Conservation (phyloP, 2,113 vertebrate genomes). For the Callocephalon fimbriatum region DNA sequence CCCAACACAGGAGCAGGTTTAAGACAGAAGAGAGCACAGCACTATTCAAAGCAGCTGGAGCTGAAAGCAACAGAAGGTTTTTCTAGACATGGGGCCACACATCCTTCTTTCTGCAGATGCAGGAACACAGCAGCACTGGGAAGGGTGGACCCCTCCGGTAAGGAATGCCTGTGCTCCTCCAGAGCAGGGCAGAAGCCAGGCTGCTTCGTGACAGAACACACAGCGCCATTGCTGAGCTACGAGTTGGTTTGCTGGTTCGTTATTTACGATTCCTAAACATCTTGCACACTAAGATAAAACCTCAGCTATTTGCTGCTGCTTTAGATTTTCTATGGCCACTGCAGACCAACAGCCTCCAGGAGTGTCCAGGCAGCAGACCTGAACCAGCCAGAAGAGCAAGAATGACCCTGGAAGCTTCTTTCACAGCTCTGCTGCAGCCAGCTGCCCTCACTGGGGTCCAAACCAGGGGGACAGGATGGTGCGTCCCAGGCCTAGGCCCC, state of each 20-base stretch:
- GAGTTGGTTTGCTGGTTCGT: not conserved
- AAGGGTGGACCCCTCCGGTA: not conserved
- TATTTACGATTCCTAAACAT: not conserved
- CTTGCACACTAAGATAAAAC: not conserved
- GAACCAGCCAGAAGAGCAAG: not conserved
- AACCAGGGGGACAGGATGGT: not conserved
- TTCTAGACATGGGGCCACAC: not conserved
- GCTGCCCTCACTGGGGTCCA: accelerated
- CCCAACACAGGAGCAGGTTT: accelerated
- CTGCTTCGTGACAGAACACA: not conserved
- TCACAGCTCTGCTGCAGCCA: not conserved
- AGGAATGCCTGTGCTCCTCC: not conserved
- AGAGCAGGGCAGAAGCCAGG: not conserved
- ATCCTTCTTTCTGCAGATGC: not conserved
- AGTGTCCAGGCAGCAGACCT: not conserved
- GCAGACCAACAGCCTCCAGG: not conserved
- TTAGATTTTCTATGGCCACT: not conserved
- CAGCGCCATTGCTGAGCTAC: accelerated
- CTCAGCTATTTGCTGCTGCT: not conserved
- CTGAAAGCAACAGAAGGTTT: not conserved
- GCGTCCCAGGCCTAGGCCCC: not conserved
- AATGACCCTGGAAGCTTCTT: not conserved
- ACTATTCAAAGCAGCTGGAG: not conserved
- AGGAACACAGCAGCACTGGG: accelerated
- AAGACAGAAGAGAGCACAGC: not conserved